Conservation (phyloP, 2,113 vertebrate genomes). For the Aldabrachelys gigantea region DNA sequence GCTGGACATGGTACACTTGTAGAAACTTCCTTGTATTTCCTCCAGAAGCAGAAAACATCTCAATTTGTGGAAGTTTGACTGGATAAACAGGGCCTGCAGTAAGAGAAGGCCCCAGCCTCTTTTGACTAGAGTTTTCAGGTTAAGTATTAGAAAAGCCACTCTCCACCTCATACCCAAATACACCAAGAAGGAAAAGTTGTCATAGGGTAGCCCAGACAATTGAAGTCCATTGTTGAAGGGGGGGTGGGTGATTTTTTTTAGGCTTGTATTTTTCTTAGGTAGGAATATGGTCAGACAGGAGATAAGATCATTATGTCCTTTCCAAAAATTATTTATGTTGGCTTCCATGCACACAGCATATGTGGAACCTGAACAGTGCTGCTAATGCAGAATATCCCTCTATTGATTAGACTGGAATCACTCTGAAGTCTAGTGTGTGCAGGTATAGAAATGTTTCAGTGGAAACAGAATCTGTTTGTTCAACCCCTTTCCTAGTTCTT, state of each 20-base stretch:
- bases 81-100: rapidly evolving
- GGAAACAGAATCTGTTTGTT: no score
- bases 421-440: rapidly evolving
- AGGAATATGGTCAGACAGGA: neutral
- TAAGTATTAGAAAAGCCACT: neutral
- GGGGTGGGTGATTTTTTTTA: neutral
- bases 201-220: neutral
- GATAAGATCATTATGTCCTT: no score
- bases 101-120: neutral
- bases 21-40: neutral
- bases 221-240: neutral
- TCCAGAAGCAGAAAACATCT: neutral
- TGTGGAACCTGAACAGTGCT: neutral
- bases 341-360: neutral
- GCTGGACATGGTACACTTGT: neutral
- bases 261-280: neutral
- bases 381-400: neutral
- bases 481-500: no score
- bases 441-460: no score
- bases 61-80: neutral
- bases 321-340: neutral
- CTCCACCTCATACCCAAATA: neutral
- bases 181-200: neutral
- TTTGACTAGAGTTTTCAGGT: neutral
- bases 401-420: neutral